Conservation (phyloP, 2,888 invertebrate species). For the Hirtodrosophila histrioides region DNA sequence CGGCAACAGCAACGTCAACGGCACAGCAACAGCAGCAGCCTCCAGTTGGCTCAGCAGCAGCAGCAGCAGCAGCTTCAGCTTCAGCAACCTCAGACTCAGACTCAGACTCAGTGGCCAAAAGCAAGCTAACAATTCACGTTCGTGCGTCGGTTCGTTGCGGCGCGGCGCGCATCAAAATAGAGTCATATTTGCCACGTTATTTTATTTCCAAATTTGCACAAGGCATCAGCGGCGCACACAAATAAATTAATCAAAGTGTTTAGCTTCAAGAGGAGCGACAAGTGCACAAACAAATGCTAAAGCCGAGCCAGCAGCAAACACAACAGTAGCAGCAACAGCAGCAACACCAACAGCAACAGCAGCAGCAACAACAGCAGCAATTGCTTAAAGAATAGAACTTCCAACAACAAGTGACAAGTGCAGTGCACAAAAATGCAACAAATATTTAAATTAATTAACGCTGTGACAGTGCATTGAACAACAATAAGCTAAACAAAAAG, state of each 20-base stretch:
- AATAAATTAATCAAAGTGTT: conserved; percentile 75
- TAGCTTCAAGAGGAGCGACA: conserved; percentile 58
- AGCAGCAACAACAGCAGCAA: conserved; percentile 14
- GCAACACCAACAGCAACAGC: conserved; percentile 8
- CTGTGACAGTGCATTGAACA: conserved; percentile 71
- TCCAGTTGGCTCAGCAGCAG: conserved; percentile 46
- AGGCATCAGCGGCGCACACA: conserved; percentile 60
- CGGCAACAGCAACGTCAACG: conserved; percentile 17
- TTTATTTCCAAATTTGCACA: conserved; percentile 72
- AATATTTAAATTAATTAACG: conserved; percentile 55
- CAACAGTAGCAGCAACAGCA: conserved; percentile 14
- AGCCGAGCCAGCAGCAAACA: conserved; percentile 38
- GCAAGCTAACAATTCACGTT: conserved; percentile 74
- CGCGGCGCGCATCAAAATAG: conserved; percentile 69
- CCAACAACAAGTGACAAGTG: conserved; percentile 59
- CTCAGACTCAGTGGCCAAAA: conserved; percentile 74
- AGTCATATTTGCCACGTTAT: conserved; percentile 74
- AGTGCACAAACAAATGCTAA: conserved; percentile 72
- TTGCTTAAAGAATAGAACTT: conserved; percentile 33
- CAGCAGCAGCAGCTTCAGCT: conserved; percentile 18
- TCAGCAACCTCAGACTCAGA: conserved; percentile 52
- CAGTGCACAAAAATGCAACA: conserved; percentile 62
- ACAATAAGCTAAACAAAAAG: conserved; percentile 25
- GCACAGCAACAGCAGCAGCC: conserved; percentile 23
- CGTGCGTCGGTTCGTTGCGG: conserved; percentile 80